Evolutionary conservation across 2,888 invertebrate genomes (phyloP).

Genomic region (Latrodectus elegans): DNA sequence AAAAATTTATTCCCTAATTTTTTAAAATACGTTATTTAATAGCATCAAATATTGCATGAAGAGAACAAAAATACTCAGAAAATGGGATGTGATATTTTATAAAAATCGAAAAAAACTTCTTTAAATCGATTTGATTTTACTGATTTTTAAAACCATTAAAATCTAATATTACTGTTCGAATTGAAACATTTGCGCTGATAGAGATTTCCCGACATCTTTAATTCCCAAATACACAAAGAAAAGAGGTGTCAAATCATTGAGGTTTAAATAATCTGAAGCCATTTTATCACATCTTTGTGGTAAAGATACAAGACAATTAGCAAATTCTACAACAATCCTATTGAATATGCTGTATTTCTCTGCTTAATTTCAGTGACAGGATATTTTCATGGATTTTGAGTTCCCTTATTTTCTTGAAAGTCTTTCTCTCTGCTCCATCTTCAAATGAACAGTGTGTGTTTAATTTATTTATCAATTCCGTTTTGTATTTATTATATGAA

Average conservation of each 20-base stretch:
- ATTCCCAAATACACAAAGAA: not conserved
- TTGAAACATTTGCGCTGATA: not conserved
- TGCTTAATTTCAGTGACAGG: not conserved
- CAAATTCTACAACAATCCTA: constrained; percentile 2
- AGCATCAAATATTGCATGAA: no score
- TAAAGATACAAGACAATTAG: constrained; percentile 12
- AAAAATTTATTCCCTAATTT: no score
- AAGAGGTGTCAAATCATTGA: constrained; percentile 22
- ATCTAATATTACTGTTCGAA: not conserved
- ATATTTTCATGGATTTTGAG: not conserved
- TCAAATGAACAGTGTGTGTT: not conserved
- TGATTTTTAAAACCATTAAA: not conserved
- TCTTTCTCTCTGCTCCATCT: no score
- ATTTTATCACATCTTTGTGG: constrained; percentile 1
- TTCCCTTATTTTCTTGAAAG: constrained; percentile 5
- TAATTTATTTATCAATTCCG: not conserved
- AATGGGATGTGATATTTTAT: no score
- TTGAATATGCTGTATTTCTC: not conserved
- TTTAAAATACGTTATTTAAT: no score
- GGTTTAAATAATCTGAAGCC: constrained; percentile 22
- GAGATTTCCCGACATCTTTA: not conserved
- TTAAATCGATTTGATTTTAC: no score
- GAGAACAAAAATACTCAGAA: no score
- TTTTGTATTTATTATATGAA: not conserved
- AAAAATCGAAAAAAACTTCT: no score